These are phyloP conservation scores for Muscidifurax raptorellus DNA, from an alignment of 1,140 invertebrate species.

Conservation along the genomic window DNA sequence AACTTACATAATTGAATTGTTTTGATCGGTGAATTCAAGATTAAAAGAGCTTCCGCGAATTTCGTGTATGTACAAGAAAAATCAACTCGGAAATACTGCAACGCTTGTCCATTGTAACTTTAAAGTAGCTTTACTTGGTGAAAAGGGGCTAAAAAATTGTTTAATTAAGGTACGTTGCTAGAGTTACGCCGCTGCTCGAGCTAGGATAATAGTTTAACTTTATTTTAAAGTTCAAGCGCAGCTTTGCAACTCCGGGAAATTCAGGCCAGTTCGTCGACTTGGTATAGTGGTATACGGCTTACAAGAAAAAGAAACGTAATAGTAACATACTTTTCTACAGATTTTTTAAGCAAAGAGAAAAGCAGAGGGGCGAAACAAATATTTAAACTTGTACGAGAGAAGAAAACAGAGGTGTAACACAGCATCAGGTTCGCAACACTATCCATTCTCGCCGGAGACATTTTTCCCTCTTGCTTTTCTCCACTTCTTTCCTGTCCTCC, in stretches of 20 bases:
- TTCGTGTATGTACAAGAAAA: background rate
- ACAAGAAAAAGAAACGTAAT: background rate
- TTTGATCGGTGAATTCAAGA: background rate
- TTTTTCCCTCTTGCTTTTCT: background rate
- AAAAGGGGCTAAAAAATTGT: background rate
- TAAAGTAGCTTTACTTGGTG: background rate
- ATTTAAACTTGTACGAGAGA: background rate
- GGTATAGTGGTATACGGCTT: no score
- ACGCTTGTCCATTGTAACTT: background rate
- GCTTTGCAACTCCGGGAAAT: background rate
- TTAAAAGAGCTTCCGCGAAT: background rate
- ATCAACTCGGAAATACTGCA: background rate
- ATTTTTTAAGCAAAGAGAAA: background rate
- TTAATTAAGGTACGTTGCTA: background rate
- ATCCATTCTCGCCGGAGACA: background rate
- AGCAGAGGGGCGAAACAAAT: background rate
- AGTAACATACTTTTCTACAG: background rate
- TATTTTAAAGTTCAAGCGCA: background rate
- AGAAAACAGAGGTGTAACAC: conserved; percentile 1
- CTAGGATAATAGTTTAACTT: background rate
- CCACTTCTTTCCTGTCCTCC: conserved; percentile 6
- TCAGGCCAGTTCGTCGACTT: background rate
- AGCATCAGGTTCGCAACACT: background rate
- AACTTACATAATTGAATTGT: background rate
- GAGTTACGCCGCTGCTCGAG: background rate